Conservation (phyloP, 1,140 invertebrate genomes). For the Neoseiulus cucumeris region DNA sequence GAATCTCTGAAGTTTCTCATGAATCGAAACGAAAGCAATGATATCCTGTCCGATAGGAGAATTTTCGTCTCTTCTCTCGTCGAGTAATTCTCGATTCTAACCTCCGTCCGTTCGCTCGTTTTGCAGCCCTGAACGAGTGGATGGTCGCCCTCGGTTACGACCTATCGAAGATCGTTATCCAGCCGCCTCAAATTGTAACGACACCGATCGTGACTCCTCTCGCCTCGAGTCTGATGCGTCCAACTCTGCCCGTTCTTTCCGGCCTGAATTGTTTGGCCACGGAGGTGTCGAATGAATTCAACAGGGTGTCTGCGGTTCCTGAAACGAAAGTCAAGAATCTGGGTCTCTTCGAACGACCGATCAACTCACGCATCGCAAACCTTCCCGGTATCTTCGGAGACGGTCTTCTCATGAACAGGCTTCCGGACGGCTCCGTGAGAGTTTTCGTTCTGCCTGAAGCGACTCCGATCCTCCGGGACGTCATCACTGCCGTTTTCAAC, state of each 20-base stretch:
- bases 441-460: conserved; percentile 36
- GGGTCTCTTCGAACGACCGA: conserved; percentile 31
- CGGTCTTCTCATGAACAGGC: conserved; percentile 60
- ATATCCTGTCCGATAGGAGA: too few species aligned
- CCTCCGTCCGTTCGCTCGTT: too few species aligned
- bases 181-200: conserved; percentile 14
- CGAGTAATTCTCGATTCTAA: too few species aligned
- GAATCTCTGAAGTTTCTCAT: conserved; percentile 10
- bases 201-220: neutral
- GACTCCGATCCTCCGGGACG: conserved; percentile 66
- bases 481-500: conserved; percentile 82
- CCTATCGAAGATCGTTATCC: conserved; percentile 15
- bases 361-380: conserved; percentile 27
- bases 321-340: conserved; percentile 18
- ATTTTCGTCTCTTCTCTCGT: too few species aligned
- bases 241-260: conserved; percentile 17
- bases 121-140: conserved; percentile 18
- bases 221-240: neutral
- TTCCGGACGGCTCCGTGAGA: conserved; percentile 30
- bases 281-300: conserved; percentile 16
- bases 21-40: neutral
- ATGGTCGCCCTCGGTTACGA: conserved; percentile 18
- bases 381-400: conserved; percentile 64
- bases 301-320: conserved; percentile 18
- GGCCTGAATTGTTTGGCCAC: conserved; percentile 17